Percentiles rank a stretch among this genome's conserved stretches.
These are phyloP conservation scores for Trichonephila clavata DNA, from an alignment of 1,140 invertebrate genomes.

Conservation along the genomic window DNA sequence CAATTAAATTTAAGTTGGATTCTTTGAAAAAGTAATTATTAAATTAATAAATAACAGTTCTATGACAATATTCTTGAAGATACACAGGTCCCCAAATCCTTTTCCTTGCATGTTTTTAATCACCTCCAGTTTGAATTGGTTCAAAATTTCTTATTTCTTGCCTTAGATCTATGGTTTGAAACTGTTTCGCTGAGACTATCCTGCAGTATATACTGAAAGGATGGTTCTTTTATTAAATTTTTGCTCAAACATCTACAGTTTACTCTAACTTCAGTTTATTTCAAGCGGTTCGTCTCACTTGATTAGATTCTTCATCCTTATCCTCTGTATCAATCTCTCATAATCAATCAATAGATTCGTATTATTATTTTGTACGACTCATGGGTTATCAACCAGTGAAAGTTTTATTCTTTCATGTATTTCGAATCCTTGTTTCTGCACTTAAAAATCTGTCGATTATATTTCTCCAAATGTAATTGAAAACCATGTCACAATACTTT, in stretches of 20 bases:
- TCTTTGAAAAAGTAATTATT: background rate
- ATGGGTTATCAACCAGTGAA: background rate
- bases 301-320: conserved; percentile 74
- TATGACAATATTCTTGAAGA: background rate
- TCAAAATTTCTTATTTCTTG: conserved; percentile 14
- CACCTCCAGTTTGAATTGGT: conserved; percentile 12
- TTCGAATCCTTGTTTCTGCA: conserved; percentile 22
- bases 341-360: conserved; percentile 69
- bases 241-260: conserved; percentile 47
- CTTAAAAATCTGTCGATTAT: conserved; percentile 63
- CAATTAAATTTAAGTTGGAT: too few species aligned
- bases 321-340: conserved; percentile 70
- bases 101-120: conserved; percentile 10
- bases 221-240: conserved; percentile 73
- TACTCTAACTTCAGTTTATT: conserved; percentile 63
- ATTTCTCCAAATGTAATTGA: conserved; percentile 53
- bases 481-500: conserved; percentile 44
- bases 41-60: background rate
- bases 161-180: conserved; percentile 34
- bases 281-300: conserved; percentile 71
- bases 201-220: background rate
- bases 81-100: background rate
- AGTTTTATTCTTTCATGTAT: conserved; percentile 48
- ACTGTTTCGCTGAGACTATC: conserved; percentile 42
- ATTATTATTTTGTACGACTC: conserved; percentile 11